Evolutionary conservation across 1,140 invertebrate species (phyloP), one percentile per base, ranked within the genome.

Genomic region (Acromyrmex echinatior): DNA sequence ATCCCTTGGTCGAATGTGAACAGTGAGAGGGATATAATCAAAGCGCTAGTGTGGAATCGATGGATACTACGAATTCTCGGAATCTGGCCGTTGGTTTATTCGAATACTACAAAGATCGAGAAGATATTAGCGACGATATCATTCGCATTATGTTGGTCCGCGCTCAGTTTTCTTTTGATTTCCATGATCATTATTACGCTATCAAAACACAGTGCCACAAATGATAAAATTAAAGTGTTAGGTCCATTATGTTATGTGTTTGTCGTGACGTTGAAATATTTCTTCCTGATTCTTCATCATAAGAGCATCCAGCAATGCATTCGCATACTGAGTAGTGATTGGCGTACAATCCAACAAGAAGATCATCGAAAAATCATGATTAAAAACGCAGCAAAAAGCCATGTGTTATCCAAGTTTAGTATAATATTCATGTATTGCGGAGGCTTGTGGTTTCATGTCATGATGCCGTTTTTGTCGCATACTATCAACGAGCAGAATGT

Each of bases 371-470:
- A 51, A 0, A 51, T 76, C 16, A 87, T 91, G 87, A 9, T 86
- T 25, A 78, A 56, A 16, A 71, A 84, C 16, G 82, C 79, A 3
- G 66, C 39, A 0, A 53, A 70, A 21, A 86, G 74, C 10, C 74
- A 87, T 25, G 71, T 35, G 0, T 12, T 90, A 1, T 81, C 77
- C 5, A 63, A 60, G 0, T 14, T 87, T 5, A 70, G 86, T 12
- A 58, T 51, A 3, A 0, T 76, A 6, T 86, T 87, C 4, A 81
- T 88, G 16, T 87, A 87, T 28, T 39, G 12, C 1, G 81, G 86
- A n/a, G 87, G 84, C 2, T 45, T 90, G n/a, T 86, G 71, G 16
- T 90, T 70, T 28, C 25, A 53, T 0, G 78, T 63, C 0, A 45
- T 86, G n/a, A 7, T 90, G 39, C 81, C 86, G 2, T n/a, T 70